Evolutionary conservation across 2,888 invertebrate species (phyloP).

Genomic region (Oscheius sp.): DNA sequence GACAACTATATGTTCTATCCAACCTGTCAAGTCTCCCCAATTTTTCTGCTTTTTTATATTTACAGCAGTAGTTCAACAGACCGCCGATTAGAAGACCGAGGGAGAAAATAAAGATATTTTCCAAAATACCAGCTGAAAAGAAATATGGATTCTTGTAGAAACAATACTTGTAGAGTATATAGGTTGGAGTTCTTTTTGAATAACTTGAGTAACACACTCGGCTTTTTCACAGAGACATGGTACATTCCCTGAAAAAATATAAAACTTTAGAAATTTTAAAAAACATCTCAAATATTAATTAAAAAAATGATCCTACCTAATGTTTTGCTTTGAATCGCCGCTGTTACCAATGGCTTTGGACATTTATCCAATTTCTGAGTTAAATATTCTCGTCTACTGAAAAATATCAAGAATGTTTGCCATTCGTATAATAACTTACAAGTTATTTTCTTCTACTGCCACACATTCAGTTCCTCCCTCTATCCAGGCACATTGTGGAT

Average conservation of each 20-base stretch:
- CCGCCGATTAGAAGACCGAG: constrained; percentile 36
- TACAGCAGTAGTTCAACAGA: constrained; percentile 37
- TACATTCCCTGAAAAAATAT: neutral
- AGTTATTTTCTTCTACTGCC: constrained; percentile 30
- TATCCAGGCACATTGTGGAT: constrained; percentile 54
- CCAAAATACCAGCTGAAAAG: constrained; percentile 27
- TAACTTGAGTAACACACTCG: constrained; percentile 44
- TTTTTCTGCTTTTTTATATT: neutral
- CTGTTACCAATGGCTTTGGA: neutral
- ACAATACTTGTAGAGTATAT: neutral
- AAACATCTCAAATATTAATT: neutral
- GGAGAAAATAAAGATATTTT: constrained; percentile 35
- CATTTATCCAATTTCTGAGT: constrained; percentile 19
- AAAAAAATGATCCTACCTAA: too few relatives aligned
- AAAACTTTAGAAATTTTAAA: neutral
- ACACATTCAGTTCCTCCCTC: constrained; percentile 38
- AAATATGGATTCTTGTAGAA: neutral
- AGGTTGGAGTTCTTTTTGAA: constrained; percentile 43
- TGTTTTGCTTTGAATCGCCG: neutral
- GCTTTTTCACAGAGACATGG: constrained; percentile 33
- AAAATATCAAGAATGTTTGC: neutral
- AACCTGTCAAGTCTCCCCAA: neutral
- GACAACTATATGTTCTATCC: neutral
- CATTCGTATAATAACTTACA: constrained; percentile 8
- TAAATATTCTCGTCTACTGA: constrained; percentile 22